Percentiles rank a stretch among this genome's conserved stretches.
phyloP scores from a whole-genome alignment of 2,888 invertebrate genomes.

The Caenorhabditis sinica region DNA sequence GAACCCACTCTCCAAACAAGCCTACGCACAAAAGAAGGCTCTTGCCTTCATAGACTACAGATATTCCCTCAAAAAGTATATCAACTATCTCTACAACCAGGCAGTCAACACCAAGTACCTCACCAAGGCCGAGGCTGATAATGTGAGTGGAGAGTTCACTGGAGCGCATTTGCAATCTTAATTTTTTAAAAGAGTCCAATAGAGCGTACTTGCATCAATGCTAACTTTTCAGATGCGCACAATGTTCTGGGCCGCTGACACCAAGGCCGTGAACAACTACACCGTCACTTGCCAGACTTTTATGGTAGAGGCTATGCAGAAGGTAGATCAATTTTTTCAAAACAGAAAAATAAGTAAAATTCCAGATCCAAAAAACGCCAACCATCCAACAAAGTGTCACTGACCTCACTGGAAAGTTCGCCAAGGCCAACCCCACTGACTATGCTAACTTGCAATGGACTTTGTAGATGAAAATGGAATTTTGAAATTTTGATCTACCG shows the following conservation, averaged over 20 bases:
- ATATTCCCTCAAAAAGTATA: slow-evolving; percentile 59
- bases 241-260: slow-evolving; percentile 61
- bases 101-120: slow-evolving; percentile 47
- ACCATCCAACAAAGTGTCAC: slow-evolving; percentile 36
- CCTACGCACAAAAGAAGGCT: slow-evolving; percentile 56
- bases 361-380: slow-evolving; percentile 53
- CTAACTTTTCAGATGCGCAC: slow-evolving; percentile 55
- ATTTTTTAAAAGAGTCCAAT: no score
- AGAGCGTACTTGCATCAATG: no score
- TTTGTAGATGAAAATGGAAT: slow-evolving; percentile 13
- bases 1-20: slow-evolving; percentile 58
- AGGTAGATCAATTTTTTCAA: slow-evolving; percentile 9
- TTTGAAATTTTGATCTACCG: not conserved
- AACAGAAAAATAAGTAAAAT: no score
- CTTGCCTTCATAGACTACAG: slow-evolving; percentile 54
- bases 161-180: not conserved
- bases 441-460: slow-evolving; percentile 50
- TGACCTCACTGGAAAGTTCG: slow-evolving; percentile 37
- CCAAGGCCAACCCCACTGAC: slow-evolving; percentile 49
- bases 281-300: slow-evolving; percentile 42
- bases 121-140: slow-evolving; percentile 52
- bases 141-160: slow-evolving; percentile 27
- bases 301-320: slow-evolving; percentile 33
- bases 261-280: slow-evolving; percentile 41
- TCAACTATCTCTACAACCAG: slow-evolving; percentile 54